Conservation (phyloP, 2,113 vertebrate species). For the Epinephelus moara region DNA sequence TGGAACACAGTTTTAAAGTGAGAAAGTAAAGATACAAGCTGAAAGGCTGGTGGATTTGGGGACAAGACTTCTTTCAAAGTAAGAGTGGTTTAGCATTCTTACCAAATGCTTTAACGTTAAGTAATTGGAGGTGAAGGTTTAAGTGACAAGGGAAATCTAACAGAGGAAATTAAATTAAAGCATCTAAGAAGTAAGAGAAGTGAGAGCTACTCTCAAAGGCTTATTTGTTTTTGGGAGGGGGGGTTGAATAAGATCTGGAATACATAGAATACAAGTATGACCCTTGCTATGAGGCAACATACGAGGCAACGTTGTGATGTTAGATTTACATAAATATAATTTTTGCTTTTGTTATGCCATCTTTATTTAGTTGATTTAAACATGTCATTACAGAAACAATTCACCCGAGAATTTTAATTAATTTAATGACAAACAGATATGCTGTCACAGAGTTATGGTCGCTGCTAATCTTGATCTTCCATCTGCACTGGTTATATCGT, state of each 20-base stretch:
- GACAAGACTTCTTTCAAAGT: not conserved
- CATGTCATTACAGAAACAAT: not conserved
- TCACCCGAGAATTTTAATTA: not conserved
- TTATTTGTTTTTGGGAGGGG: not conserved
- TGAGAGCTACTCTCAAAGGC: not conserved
- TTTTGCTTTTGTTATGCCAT: not conserved
- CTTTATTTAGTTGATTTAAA: not conserved
- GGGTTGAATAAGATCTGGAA: not conserved
- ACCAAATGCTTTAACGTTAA: not conserved
- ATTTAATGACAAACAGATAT: not conserved
- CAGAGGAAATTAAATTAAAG: slow-evolving; percentile 1
- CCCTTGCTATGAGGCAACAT: not conserved
- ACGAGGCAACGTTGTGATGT: not conserved
- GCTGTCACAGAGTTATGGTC: not conserved
- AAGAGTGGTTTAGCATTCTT: not conserved
- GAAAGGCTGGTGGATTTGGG: not conserved
- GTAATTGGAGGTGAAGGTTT: slow-evolving; percentile 15
- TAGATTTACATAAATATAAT: not conserved
- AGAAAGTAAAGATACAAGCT: not conserved
- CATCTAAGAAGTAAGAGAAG: slow-evolving; percentile 2
- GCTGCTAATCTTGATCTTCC: not conserved
- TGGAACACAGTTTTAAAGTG: not conserved
- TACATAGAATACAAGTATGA: not conserved
- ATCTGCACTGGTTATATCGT: not conserved
- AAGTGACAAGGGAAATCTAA: slow-evolving; percentile 15